Conservation (phyloP, 1,140 invertebrate genomes). For the Drosophila novamexicana region DNA sequence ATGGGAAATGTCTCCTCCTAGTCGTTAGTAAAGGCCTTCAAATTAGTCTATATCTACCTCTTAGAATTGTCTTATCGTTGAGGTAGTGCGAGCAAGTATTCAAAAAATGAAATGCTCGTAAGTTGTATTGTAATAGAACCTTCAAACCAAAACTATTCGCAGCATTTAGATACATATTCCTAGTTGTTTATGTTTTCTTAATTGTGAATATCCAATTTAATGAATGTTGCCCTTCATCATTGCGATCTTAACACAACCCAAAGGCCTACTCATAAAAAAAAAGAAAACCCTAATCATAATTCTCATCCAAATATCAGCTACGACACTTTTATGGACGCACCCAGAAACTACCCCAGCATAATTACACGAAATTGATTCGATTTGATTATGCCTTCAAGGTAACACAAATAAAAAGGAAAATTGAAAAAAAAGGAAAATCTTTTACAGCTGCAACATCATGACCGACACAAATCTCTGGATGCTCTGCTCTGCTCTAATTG, state of each 20-base stretch:
- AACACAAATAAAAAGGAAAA: background rate
- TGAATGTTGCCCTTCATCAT: background rate
- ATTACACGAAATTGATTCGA: conserved; percentile 67
- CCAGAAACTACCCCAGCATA: conserved; percentile 49
- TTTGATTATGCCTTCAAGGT: conserved; percentile 57
- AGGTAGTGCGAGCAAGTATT: too few species aligned
- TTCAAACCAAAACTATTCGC: too few species aligned
- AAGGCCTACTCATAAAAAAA: background rate
- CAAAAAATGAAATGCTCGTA: too few species aligned
- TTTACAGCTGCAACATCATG: conserved; percentile 44
- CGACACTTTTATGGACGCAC: conserved; percentile 20
- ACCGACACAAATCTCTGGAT: background rate
- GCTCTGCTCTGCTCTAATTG: conserved; percentile 55
- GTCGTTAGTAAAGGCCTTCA: too few species aligned
- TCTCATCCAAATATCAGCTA: conserved; percentile 10
- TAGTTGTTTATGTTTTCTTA: background rate
- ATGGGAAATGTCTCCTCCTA: too few species aligned
- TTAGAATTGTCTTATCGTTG: too few species aligned
- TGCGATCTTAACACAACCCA: background rate
- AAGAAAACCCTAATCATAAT: conserved; percentile 30
- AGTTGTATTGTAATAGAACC: too few species aligned
- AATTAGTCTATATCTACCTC: too few species aligned
- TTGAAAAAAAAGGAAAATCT: conserved; percentile 22
- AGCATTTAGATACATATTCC: too few species aligned
- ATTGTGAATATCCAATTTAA: background rate